phyloP scores from a whole-genome alignment of 2,113 vertebrate genomes.

The Psettodes erumei region DNA sequence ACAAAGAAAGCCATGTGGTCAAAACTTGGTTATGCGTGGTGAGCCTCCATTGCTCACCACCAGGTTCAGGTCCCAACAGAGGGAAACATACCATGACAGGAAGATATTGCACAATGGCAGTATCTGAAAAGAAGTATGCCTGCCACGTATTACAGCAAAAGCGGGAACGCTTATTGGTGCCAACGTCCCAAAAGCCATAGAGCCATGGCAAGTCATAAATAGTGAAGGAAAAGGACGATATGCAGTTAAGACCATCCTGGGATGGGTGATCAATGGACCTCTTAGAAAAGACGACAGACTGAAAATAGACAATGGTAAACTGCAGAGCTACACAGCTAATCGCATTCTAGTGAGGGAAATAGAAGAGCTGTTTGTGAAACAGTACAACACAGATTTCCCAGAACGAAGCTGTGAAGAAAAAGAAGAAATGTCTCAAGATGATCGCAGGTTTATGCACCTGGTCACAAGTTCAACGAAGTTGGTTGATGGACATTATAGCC shows the following conservation, averaged over 20 bases:
- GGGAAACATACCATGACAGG: too few species aligned
- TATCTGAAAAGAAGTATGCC: not conserved
- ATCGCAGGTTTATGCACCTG: conserved; percentile 9
- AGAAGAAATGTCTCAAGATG: conserved; percentile 22
- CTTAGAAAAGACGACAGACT: not conserved
- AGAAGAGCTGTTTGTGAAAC: conserved; percentile 4
- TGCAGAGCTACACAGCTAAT: not conserved
- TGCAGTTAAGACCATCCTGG: not conserved
- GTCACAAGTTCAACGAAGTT: not conserved
- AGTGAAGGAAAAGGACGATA: not conserved
- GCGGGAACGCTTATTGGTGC: not conserved
- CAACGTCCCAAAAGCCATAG: not conserved
- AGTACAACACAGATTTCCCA: conserved; percentile 18
- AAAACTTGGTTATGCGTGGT: too few species aligned
- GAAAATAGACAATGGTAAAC: too few species aligned
- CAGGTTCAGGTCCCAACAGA: too few species aligned
- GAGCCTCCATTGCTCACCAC: too few species aligned
- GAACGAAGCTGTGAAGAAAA: not conserved
- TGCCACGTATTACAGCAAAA: not conserved
- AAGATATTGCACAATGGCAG: too few species aligned
- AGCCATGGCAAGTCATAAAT: not conserved
- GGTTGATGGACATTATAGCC: conserved; percentile 33
- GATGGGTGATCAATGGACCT: not conserved
- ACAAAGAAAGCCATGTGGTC: too few species aligned
- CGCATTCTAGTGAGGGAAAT: not conserved